phyloP scores from a whole-genome alignment of 2,113 vertebrate genomes.

The Heterotilapia buettikoferi region DNA sequence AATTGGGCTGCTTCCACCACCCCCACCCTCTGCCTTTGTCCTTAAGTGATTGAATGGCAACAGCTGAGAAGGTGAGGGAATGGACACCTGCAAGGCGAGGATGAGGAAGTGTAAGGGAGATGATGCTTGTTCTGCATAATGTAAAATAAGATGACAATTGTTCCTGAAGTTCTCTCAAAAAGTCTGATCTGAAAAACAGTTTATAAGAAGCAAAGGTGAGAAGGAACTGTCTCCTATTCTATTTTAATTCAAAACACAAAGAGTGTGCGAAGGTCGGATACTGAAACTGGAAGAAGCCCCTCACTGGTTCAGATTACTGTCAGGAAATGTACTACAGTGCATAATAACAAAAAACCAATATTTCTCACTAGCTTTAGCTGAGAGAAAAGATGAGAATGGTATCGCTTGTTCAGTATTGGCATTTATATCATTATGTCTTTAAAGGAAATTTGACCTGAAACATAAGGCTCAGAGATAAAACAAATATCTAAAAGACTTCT shows the following conservation, averaged over 20 bases:
- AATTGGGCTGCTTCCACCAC: constrained; percentile 26
- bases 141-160: not conserved
- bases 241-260: not conserved
- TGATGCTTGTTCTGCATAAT: not conserved
- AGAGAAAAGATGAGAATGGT: not conserved
- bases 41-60: constrained; percentile 47
- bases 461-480: not conserved
- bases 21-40: constrained; percentile 33
- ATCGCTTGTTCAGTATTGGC: not conserved
- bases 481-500: not conserved
- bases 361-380: not conserved
- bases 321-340: not conserved
- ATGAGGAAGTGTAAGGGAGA: constrained; percentile 17
- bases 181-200: not conserved
- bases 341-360: not conserved
- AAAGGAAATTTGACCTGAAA: not conserved
- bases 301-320: not conserved
- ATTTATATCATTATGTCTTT: not conserved
- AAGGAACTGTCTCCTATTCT: not conserved
- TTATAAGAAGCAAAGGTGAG: not conserved
- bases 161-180: not conserved
- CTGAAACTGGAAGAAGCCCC: not conserved
- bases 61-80: constrained; percentile 61
- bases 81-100: constrained; percentile 45
- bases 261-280: not conserved